Conservation (phyloP, 2,113 vertebrate species). For the Menura novaehollandiae region DNA sequence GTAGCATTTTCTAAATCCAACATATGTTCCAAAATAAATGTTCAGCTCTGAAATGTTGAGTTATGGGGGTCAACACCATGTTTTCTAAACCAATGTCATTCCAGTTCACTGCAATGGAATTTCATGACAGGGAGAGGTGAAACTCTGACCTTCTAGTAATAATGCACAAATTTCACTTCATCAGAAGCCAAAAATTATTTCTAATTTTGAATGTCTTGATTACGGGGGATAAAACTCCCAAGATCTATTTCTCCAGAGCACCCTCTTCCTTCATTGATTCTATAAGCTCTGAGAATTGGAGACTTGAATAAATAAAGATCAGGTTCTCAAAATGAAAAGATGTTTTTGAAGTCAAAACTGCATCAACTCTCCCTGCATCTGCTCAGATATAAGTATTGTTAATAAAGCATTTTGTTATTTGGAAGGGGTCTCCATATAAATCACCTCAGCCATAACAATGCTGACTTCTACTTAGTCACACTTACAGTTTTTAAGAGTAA, state of each 20-base stretch:
- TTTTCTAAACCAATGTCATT: not conserved
- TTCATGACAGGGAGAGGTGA: accelerated
- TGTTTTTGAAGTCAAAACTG: not conserved
- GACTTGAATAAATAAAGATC: not conserved
- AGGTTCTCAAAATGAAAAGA: not conserved
- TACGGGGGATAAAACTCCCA: not conserved
- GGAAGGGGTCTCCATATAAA: not conserved
- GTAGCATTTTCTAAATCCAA: not conserved
- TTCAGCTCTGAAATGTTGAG: not conserved
- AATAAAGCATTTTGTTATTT: not conserved
- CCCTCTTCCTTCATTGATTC: not conserved
- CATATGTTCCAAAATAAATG: not conserved
- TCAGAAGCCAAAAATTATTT: not conserved
- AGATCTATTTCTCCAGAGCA: not conserved
- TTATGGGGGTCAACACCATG: not conserved
- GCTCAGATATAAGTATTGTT: not conserved
- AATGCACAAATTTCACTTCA: not conserved
- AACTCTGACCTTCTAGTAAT: not conserved
- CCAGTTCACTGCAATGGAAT: not conserved
- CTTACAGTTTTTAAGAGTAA: not conserved
- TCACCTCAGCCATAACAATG: not conserved
- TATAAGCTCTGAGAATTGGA: not conserved
- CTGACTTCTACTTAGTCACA: not conserved
- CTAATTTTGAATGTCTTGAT: not conserved
- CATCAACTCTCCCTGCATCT: not conserved